These are phyloP conservation scores for Autographa gamma DNA, from an alignment of 2,888 invertebrate species.

Conservation along the genomic window DNA sequence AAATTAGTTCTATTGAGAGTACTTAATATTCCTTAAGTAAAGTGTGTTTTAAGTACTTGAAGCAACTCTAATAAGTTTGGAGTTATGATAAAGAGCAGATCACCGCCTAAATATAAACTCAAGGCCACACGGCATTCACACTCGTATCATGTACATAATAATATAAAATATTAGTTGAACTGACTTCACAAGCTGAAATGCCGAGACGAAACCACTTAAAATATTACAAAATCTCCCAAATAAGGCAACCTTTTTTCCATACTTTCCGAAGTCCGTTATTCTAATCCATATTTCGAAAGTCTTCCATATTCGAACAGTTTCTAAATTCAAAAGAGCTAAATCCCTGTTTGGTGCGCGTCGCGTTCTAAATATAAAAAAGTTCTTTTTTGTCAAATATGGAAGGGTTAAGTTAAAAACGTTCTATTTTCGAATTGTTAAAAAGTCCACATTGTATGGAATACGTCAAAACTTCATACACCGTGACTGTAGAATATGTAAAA, in stretches of 20 bases:
- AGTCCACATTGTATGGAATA: constrained; percentile 88
- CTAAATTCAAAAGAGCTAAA: constrained; percentile 86
- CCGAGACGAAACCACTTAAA: constrained; percentile 32
- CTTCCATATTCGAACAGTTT: constrained; percentile 82
- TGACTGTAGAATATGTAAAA: constrained; percentile 69
- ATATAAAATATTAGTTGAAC: constrained; percentile 31
- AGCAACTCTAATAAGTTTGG: constrained; percentile 18
- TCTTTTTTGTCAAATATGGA: constrained; percentile 89
- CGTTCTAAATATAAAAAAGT: constrained; percentile 87
- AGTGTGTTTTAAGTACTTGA: constrained; percentile 11
- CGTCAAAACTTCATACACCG: constrained; percentile 85
- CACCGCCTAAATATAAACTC: constrained; percentile 31
- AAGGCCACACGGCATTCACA: constrained; percentile 27
- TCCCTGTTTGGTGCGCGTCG: constrained; percentile 84
- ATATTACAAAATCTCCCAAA: constrained; percentile 58
- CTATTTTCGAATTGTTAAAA: constrained; percentile 89
- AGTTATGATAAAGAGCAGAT: constrained; percentile 31
- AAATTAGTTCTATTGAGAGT: not conserved
- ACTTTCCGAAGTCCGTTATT: constrained; percentile 69
- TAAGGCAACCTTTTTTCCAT: constrained; percentile 54
- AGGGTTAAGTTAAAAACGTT: constrained; percentile 89
- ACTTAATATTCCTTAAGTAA: not conserved
- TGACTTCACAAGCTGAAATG: constrained; percentile 40
- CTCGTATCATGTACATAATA: constrained; percentile 5
- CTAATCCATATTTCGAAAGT: constrained; percentile 77